Evolutionary conservation across 1,140 invertebrate species (phyloP).

Genomic region (Stenopsyche tienmushanensis): DNA sequence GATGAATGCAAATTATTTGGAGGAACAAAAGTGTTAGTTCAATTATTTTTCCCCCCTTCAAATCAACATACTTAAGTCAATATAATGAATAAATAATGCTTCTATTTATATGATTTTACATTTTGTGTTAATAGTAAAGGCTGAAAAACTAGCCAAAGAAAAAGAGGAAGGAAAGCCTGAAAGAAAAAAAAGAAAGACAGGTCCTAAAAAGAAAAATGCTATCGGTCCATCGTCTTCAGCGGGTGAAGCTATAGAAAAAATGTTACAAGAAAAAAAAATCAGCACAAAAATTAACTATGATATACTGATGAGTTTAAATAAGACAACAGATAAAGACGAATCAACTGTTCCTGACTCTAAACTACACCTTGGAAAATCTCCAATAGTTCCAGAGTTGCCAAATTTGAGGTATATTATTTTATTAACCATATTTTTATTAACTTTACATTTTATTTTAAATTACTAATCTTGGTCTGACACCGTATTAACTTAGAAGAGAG

Average conservation of each 20-base stretch:
- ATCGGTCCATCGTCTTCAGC: slow-evolving; percentile 74
- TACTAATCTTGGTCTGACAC: neutral
- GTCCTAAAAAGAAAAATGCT: slow-evolving; percentile 60
- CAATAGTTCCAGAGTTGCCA: slow-evolving; percentile 24
- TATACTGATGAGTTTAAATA: slow-evolving; percentile 80
- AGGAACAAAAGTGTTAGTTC: slow-evolving; percentile 76
- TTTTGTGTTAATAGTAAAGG: slow-evolving; percentile 79
- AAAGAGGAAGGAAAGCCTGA: slow-evolving; percentile 78
- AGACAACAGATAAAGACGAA: slow-evolving; percentile 25
- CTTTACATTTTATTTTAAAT: neutral
- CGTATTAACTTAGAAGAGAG: slow-evolving; percentile 19
- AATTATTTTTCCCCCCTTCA: slow-evolving; percentile 15
- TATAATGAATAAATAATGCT: slow-evolving; percentile 19
- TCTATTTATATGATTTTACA: no score
- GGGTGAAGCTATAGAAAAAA: slow-evolving; percentile 91
- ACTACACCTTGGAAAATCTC: neutral
- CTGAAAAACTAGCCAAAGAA: slow-evolving; percentile 72
- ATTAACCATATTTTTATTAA: slow-evolving; percentile 9
- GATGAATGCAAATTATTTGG: slow-evolving; percentile 81
- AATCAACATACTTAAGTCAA: no score
- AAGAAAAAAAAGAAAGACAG: slow-evolving; percentile 67
- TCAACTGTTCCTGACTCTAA: slow-evolving; percentile 1
- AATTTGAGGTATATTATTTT: slow-evolving; percentile 22
- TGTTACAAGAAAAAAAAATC: slow-evolving; percentile 92
- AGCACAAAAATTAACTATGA: slow-evolving; percentile 98